Evolutionary conservation across 2,888 invertebrate genomes (phyloP).

Genomic region (Drosophila tripunctata): DNA sequence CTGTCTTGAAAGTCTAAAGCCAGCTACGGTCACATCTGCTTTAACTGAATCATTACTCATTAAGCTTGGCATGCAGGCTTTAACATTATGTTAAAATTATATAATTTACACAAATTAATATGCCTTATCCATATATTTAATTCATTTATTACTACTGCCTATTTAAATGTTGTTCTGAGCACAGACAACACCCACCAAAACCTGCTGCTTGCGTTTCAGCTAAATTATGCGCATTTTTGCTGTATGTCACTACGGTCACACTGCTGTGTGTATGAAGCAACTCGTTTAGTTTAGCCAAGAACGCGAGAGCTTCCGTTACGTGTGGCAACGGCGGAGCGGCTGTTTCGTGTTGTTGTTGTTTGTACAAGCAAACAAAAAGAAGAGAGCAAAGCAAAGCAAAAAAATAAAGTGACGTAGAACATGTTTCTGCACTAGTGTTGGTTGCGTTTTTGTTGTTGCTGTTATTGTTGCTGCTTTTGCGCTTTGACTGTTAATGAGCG

Average conservation of each 20-base stretch:
- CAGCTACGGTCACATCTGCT: conserved; percentile 13
- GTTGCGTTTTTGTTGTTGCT: conserved; percentile 55
- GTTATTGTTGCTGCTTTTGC: conserved; percentile 47
- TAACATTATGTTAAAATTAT: too few species aligned
- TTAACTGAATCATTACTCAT: too few species aligned
- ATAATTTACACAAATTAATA: too few species aligned
- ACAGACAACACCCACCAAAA: neutral
- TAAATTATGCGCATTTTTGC: neutral
- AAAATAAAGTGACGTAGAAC: conserved; percentile 67
- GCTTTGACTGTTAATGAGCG: conserved; percentile 69
- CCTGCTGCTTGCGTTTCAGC: neutral
- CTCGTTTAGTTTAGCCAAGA: conserved; percentile 71
- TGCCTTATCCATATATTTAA: too few species aligned
- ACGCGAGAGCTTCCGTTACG: conserved; percentile 62
- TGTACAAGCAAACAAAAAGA: conserved; percentile 32
- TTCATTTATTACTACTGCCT: too few species aligned
- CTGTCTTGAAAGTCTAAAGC: conserved; percentile 4
- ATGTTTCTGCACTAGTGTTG: conserved; percentile 72
- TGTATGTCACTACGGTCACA: conserved; percentile 49
- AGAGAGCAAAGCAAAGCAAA: too few species aligned
- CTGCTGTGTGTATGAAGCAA: conserved; percentile 37
- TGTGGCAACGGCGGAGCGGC: conserved; percentile 52
- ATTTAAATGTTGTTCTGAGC: neutral
- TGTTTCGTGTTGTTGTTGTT: conserved; percentile 54
- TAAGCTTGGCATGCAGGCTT: too few species aligned